Conservation (phyloP, 1,140 invertebrate genomes). For the Manduca sexta region DNA sequence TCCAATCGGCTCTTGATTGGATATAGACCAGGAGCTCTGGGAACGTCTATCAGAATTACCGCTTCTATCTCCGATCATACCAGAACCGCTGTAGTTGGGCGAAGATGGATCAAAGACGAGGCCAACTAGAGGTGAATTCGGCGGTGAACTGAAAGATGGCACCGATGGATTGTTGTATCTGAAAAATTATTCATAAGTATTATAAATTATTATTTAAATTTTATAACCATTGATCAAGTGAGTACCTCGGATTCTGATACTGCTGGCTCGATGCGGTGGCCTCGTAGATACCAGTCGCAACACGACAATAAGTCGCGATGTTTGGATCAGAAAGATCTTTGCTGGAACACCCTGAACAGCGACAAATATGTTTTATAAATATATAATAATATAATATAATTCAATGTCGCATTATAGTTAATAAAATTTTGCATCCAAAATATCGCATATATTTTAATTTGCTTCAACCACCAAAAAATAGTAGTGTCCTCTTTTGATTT, state of each 20-base stretch:
- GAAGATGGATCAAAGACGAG: constrained; percentile 55
- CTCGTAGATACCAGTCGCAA: constrained; percentile 46
- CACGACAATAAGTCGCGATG: constrained; percentile 45
- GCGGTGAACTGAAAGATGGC: constrained; percentile 61
- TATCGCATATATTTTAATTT: no score
- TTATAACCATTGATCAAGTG: background rate
- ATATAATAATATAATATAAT: no score
- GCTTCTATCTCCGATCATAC: constrained; percentile 38
- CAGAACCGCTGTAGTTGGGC: constrained; percentile 41
- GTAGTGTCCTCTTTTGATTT: no score
- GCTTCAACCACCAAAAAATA: no score
- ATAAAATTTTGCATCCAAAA: no score
- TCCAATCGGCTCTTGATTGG: constrained; percentile 61
- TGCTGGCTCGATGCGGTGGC: constrained; percentile 40
- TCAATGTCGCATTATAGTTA: no score
- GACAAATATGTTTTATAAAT: background rate
- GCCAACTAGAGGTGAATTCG: constrained; percentile 58
- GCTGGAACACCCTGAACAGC: constrained; percentile 33
- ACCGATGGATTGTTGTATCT: constrained; percentile 51
- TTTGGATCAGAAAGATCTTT: constrained; percentile 49
- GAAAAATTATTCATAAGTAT: constrained; percentile 20
- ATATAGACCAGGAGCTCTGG: constrained; percentile 51
- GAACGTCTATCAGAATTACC: constrained; percentile 44
- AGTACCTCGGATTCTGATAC: constrained; percentile 50
- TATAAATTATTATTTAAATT: background rate